phyloP scores from a whole-genome alignment of 2,797 vertebrate species.

The Anableps anableps region DNA sequence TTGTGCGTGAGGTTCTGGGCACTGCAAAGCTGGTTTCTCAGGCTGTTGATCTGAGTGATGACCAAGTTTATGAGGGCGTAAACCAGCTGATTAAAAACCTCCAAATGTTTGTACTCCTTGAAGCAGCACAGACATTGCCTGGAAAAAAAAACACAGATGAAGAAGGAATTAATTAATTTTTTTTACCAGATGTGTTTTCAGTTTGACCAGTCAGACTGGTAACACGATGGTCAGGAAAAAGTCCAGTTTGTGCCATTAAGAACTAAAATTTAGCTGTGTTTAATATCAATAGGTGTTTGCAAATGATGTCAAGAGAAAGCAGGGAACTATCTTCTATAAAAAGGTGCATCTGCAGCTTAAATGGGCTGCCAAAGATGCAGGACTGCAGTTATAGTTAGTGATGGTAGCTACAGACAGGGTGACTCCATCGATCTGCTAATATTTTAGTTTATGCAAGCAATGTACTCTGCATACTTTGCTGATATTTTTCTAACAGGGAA shows the following conservation, averaged over 20 bases:
- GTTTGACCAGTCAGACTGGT: neutral
- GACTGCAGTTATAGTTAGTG: neutral
- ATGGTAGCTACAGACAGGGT: neutral
- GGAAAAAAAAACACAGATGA: slow-evolving; percentile 27
- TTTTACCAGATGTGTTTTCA: neutral
- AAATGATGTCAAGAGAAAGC: neutral
- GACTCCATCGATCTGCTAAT: neutral
- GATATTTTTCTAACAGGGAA: neutral
- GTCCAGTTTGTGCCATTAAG: neutral
- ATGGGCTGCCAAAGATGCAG: neutral
- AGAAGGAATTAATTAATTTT: neutral
- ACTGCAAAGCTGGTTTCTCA: slow-evolving; percentile 92
- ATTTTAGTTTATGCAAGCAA: too few relatives aligned
- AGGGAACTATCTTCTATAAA: too few relatives aligned
- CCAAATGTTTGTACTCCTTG: slow-evolving; percentile 99
- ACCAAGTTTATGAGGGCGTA: slow-evolving; percentile 99
- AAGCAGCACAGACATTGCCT: slow-evolving; percentile 99
- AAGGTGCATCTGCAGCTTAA: too few relatives aligned
- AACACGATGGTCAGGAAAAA: neutral
- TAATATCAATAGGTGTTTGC: neutral
- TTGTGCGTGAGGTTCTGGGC: slow-evolving; percentile 41
- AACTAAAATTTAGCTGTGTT: neutral
- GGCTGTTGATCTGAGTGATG: slow-evolving; percentile 94
- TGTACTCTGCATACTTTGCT: neutral
- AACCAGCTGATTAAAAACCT: slow-evolving; percentile 99